phyloP scores from a whole-genome alignment of 2,113 vertebrate species.

The Leptodactylus fuscus region DNA sequence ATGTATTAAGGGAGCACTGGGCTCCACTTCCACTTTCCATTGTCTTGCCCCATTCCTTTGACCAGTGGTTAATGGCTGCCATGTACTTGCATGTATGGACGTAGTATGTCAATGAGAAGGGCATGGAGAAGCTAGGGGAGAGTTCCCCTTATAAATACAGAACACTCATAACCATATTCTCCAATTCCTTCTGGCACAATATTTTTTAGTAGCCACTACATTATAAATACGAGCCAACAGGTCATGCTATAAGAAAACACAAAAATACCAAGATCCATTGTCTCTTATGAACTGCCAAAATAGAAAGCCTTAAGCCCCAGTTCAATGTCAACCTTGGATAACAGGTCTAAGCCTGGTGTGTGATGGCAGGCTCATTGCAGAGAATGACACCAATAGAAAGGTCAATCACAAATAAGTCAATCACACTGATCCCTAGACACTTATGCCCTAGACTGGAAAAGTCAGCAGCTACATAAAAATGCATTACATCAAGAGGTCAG shows the following conservation, averaged over 20 bases:
- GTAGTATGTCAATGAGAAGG: no score
- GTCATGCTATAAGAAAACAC: not conserved
- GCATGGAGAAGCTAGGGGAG: no score
- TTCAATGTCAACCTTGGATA: constrained; percentile 44
- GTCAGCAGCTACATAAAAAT: constrained; percentile 58
- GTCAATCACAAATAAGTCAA: constrained; percentile 60
- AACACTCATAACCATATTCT: no score
- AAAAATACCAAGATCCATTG: not conserved
- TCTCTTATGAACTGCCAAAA: constrained; percentile 2
- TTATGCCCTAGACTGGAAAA: constrained; percentile 43
- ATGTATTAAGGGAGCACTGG: no score
- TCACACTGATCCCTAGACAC: constrained; percentile 56
- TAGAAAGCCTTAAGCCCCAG: constrained; percentile 19
- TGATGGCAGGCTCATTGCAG: constrained; percentile 39
- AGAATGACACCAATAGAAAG: constrained; percentile 55
- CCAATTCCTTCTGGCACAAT: no score
- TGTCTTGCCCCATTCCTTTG: no score
- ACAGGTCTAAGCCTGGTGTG: constrained; percentile 18
- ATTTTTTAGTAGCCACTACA: no score
- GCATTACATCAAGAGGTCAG: constrained; percentile 56
- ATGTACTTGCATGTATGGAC: no score
- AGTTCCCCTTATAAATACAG: no score
- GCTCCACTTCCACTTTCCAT: no score
- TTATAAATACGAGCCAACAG: no score
- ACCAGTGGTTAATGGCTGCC: no score